Conservation (phyloP, 2,113 vertebrate genomes). For the Pterocles burchelli region DNA sequence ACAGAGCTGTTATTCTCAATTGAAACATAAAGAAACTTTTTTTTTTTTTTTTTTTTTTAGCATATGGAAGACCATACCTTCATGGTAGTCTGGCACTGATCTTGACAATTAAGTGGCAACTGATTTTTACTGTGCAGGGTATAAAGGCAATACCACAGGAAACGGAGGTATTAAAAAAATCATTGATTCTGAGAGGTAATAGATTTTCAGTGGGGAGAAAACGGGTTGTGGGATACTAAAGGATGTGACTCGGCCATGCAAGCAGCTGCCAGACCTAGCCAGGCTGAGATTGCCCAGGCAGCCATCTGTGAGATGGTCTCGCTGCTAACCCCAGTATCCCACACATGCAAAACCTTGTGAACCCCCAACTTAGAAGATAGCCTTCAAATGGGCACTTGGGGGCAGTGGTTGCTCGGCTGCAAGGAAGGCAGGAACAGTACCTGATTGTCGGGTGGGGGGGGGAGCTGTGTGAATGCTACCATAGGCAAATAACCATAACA, state of each 20-base stretch:
- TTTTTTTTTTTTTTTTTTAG: neutral
- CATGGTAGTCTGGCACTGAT: neutral
- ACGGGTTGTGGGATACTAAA: neutral
- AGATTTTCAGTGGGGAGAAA: neutral
- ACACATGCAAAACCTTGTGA: neutral
- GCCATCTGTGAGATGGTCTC: neutral
- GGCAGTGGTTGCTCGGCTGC: conserved; percentile 52
- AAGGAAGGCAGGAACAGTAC: neutral
- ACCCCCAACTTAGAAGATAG: neutral
- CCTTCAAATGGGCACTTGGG: conserved; percentile 39
- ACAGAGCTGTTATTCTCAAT: neutral
- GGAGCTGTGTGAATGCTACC: accelerated
- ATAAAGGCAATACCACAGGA: neutral
- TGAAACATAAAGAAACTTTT: neutral
- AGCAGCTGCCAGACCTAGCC: neutral
- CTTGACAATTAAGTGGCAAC: neutral
- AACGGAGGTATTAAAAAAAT: neutral
- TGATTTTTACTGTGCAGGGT: neutral
- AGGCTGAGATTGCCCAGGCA: neutral
- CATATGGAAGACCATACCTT: neutral
- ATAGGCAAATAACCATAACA: neutral
- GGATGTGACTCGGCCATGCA: neutral
- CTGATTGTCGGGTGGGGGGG: neutral
- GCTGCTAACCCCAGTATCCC: neutral
- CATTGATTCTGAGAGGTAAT: neutral